Conservation (phyloP, 2,888 invertebrate genomes). For the Drosophila longiperda region DNA sequence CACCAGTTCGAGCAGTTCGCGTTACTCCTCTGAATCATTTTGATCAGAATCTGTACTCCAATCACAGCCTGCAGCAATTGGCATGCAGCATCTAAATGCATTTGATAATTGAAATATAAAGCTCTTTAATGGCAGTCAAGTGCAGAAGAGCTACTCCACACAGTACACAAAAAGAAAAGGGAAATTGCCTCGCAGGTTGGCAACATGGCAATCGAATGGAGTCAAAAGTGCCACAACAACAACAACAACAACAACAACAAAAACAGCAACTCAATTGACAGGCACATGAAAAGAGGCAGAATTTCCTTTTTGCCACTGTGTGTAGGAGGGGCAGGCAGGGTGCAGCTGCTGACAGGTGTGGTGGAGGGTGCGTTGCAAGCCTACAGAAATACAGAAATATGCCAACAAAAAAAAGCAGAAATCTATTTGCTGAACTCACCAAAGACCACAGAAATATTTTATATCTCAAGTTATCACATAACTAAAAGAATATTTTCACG, state of each 20-base stretch:
- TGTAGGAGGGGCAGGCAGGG: neutral
- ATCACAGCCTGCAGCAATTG: slow-evolving; percentile 1
- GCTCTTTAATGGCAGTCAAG: slow-evolving; percentile 5
- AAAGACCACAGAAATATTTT: neutral
- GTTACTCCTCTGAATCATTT: neutral
- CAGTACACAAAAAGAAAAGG: neutral
- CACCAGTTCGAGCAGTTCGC: neutral
- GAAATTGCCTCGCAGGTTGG: slow-evolving; percentile 24
- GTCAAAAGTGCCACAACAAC: slow-evolving; percentile 8
- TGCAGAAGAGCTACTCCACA: neutral
- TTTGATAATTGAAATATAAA: slow-evolving; percentile 54
- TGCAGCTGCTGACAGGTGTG: neutral
- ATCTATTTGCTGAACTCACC: neutral
- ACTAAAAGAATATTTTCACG: neutral
- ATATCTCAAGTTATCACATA: neutral
- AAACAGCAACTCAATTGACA: slow-evolving; percentile 7
- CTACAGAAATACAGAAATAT: neutral
- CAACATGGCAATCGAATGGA: slow-evolving; percentile 28
- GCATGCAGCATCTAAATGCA: slow-evolving; percentile 31
- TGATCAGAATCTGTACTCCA: neutral
- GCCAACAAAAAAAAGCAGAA: neutral
- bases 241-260: slow-evolving; percentile 20
- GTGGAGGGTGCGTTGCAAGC: neutral
- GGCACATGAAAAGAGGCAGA: slow-evolving; percentile 3
- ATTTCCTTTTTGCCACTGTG: neutral